Base-by-base conservation (phyloP, 2,113 vertebrate genomes). In the Trichomycterus rosablanca region DNA sequence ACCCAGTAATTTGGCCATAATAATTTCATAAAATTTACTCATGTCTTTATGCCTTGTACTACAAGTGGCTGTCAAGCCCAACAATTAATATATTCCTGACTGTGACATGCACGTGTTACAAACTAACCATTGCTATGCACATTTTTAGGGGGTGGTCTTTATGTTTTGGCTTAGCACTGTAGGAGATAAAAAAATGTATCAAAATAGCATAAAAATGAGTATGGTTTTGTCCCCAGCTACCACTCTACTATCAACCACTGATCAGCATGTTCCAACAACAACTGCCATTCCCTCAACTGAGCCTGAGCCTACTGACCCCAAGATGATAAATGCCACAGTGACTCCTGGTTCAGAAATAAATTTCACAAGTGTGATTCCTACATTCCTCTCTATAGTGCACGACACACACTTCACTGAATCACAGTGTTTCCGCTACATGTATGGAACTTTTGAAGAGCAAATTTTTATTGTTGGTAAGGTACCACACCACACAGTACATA, bases 391-490 rank as follows among this genome's bases (percentile, higher is more conserved):
- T 43, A 62, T 46, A 74, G 49, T 75, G 32, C 72, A 7, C 30
- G 50, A 22, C 50, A 68, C 57, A n/a, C 75, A 22, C 7, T 51
- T 19, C 37, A 70, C 15, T n/a, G 70, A 57, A n/a, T 76, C 54
- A 46, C 74, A 72, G 1, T 98, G 94, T 75, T 89, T 82, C 58
- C 83, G 89, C 53, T 86, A 85, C 63, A 82, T 84, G 84, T 81
- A 91, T 0, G 94, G 95, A 3, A 82, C 78, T 68, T 93, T 92
- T 9, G 62, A 12, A 10, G 75, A 66, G 1, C 76, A 73, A 43
- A 78, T 98, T 70, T 85, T 66, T 48, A 73, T 98, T 0, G 75
- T 92, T 48, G 94, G 94, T 97, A 79, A 61, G 56, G 39, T 7
- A 40, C 12, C 11, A n/a, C 11, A n/a, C 14, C 11, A 40, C n/a